These are phyloP conservation scores for Gracilinanus agilis DNA, from an alignment of 2,113 vertebrate species.

Conservation along the genomic window DNA sequence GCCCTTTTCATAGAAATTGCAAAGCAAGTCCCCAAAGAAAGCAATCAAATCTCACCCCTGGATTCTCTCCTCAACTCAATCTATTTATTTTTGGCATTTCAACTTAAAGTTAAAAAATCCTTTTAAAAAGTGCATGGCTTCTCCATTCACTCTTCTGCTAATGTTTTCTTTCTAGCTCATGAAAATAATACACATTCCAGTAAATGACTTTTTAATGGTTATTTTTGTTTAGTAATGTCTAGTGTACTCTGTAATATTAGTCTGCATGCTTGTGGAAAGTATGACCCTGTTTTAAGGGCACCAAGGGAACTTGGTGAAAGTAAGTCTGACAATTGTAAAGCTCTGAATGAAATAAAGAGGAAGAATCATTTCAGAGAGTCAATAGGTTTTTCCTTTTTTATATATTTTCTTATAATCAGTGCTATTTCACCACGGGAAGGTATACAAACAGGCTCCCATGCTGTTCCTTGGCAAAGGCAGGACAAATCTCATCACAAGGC, in stretches of 20 bases:
- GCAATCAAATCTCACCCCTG: background rate
- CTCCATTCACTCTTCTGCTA: background rate
- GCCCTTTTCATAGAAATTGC: background rate
- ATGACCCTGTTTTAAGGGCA: constrained; percentile 1
- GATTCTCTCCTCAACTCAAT: background rate
- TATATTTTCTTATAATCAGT: background rate
- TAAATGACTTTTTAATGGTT: background rate
- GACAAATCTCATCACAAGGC: background rate
- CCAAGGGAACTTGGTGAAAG: constrained; percentile 4
- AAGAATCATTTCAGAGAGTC: background rate
- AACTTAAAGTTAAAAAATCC: background rate
- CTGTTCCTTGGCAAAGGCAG: background rate
- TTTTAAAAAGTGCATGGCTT: background rate
- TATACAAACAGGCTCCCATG: background rate
- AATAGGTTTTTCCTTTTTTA: background rate
- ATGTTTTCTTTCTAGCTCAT: background rate
- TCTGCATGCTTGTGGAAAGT: background rate
- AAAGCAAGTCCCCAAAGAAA: background rate
- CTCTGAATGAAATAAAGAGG: background rate
- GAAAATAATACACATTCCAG: background rate
- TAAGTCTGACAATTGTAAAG: constrained; percentile 17
- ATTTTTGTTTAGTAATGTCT: background rate
- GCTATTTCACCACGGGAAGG: constrained; percentile 12
- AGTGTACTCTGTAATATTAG: background rate
- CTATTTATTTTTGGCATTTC: background rate